phyloP scores from a whole-genome alignment of 2,113 vertebrate genomes.

The Cricetomys ansorgei region DNA sequence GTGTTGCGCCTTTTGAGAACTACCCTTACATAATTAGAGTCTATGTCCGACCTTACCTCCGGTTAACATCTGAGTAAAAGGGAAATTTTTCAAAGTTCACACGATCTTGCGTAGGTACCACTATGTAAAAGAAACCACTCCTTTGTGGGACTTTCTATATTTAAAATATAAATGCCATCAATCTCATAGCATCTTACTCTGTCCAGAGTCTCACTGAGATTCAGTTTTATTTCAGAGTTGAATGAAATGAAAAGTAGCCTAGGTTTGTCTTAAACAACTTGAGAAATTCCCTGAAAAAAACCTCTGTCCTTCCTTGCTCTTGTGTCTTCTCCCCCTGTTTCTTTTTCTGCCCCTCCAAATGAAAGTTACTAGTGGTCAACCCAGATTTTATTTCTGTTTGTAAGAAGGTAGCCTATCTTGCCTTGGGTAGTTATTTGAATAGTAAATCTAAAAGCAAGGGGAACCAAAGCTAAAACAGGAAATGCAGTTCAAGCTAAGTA shows the following conservation, averaged over 20 bases:
- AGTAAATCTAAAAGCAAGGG: neutral
- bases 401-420: neutral
- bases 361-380: neutral
- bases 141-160: neutral
- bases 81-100: slow-evolving; percentile 32
- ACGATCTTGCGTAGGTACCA: neutral
- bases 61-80: neutral
- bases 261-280: slow-evolving; percentile 18
- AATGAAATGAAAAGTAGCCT: slow-evolving; percentile 21
- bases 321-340: neutral
- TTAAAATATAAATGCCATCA: neutral
- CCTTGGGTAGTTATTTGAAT: neutral
- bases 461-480: neutral
- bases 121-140: neutral
- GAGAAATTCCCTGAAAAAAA: slow-evolving; percentile 27
- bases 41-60: neutral
- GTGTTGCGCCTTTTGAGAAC: neutral
- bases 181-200: slow-evolving; percentile 32
- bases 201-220: slow-evolving; percentile 17
- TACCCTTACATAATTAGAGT: slow-evolving; percentile 8
- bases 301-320: neutral
- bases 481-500: slow-evolving; percentile 4
- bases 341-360: neutral
- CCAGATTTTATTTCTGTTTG: neutral
- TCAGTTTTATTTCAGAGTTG: slow-evolving; percentile 52